Base-by-base conservation (phyloP, 2,888 invertebrate genomes). In the Pharmacophagus antenor region DNA sequence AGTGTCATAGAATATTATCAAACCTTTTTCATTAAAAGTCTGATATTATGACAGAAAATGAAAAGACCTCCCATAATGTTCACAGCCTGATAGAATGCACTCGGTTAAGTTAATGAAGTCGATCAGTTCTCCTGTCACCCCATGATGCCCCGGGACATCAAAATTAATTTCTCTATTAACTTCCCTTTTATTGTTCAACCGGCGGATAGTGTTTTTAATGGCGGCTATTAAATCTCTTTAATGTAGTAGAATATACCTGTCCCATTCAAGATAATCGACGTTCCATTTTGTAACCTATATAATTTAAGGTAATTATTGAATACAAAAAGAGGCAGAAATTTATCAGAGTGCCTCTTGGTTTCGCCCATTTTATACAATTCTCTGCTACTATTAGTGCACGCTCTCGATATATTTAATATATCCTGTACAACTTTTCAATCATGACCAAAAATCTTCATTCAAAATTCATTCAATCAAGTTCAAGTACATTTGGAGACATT, bases 51-150 rank as follows among this genome's bases (percentile, higher is more conserved):
- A 69, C 70, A 65, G 64, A 60, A 63, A 61, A 73, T 71, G 68
- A 69, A 74, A 70, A 63, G 71, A 67, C 62, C 62, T 53, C 63
- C 56, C 65, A 69, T 67, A 66, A 65, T 69, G 49, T 61, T 50
- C 56, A 23, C 31, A 58, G 63, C 47, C 58, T 58, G 65, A 68
- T 68, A 68, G 56, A 56, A n/a, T 62, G 65, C 54, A 56, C 60
- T 63, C 48, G 17, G 63, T 56, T 55, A 64, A 63, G 64, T 67
- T 74, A 77, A 78, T 77, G 70, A 5, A 72, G 66, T 59, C 51
- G 65, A 78, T 80, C 73, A 76, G 63, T 68, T 61, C 72, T 62
- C 69, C 69, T 70, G 65, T 65, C 65, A 61, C 58, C 52, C 67
- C 54, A 63, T 73, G 71, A 56, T 67, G 60, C 42, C 70, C 69